Base-by-base conservation (phyloP, 2,888 invertebrate genomes). In the Torymus auratus region DNA sequence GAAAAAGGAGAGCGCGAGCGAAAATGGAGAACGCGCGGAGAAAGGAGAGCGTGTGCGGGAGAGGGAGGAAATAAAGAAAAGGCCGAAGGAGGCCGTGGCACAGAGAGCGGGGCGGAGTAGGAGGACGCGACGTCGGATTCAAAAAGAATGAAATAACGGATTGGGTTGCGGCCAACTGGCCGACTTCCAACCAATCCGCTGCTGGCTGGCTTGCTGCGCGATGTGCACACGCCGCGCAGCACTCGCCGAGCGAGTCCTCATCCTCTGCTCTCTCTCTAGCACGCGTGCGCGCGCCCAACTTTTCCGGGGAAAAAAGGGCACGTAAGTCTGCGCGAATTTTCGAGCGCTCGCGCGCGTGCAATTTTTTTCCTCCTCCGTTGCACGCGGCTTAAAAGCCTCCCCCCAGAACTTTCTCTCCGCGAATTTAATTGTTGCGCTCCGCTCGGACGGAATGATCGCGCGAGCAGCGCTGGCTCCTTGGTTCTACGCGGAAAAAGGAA, bases 91-190 rank as follows among this genome's bases (percentile, higher is more conserved):
- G 83, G 75, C 60, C 77, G 81, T 67, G 79, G 83, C 76, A 70
- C 28, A 72, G 23, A 72, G 23, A 78, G 78, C 56, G 78, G 61
- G 62, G 60, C 78, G 80, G 62, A 78, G 67, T 79, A 82, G 72
- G 84, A 85, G 85, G 83, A 85, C 84, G 83, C 84, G 86, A 83
- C 83, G 84, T 84, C 86, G 84, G 87, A 88, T 89, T 89, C 87
- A 87, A 88, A 90, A 90, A 90, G 90, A 90, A 90, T 90, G 89
- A 89, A 90, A 90, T 90, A 90, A 90, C 89, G 89, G 88, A 90
- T 89, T 90, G 90, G 89, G 87, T 87, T 87, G 88, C 84, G 86
- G 90, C 90, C 90, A 90, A 88, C 89, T 90, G 90, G 90, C 90
- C 86, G 83, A 84, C 83, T 88, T 90, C 90, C 90, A 90, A 90